Percentiles rank a stretch among this genome's conserved stretches.
Conservation (phyloP, 2,113 vertebrate genomes). For the Hemiscyllium ocellatum region DNA sequence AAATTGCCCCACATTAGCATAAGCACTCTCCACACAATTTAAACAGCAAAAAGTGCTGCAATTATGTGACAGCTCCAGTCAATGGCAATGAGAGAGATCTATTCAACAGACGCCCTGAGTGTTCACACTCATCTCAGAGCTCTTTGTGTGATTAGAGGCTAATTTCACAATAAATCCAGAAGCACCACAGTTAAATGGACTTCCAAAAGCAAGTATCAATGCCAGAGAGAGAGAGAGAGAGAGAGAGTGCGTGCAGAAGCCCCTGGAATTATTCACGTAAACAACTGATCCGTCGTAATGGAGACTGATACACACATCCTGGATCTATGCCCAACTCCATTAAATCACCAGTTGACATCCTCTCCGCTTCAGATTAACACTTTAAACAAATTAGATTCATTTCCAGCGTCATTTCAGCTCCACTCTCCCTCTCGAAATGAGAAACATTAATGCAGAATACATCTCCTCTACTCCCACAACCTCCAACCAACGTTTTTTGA, state of each 20-base stretch:
- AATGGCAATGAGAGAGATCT: not conserved
- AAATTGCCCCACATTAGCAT: not conserved
- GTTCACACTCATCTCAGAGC: not conserved
- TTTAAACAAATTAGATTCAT: not conserved
- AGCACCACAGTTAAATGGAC: not conserved
- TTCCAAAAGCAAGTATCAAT: not conserved
- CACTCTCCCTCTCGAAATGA: not conserved
- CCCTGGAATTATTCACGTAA: not conserved
- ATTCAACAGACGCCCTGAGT: conserved; percentile 10
- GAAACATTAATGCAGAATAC: no score
- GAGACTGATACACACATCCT: not conserved
- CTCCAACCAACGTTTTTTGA: no score
- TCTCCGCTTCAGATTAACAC: no score
- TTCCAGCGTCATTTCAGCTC: not conserved
- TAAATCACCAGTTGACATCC: no score
- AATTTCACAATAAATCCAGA: not conserved
- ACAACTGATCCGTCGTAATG: not conserved
- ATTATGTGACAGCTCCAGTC: not conserved
- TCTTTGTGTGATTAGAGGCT: no score
- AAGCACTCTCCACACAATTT: not conserved
- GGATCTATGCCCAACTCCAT: not conserved
- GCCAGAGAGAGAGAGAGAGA: not conserved
- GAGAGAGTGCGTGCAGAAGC: not conserved
- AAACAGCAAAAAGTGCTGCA: not conserved
- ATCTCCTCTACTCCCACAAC: no score